Base-by-base conservation (phyloP, 2,888 invertebrate genomes). In the Himalopsyche tibetana region DNA sequence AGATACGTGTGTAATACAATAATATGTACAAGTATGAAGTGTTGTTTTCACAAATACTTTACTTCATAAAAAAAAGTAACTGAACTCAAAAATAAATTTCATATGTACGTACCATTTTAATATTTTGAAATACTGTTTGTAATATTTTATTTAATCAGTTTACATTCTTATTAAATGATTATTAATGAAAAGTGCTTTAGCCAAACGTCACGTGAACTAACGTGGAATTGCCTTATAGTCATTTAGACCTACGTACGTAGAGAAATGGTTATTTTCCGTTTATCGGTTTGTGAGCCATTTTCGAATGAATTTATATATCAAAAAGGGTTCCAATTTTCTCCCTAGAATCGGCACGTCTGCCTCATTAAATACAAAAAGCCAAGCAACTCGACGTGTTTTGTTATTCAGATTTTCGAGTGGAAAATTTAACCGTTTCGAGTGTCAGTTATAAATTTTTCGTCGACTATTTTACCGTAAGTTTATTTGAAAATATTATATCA, bases 281-380 rank as follows among this genome's bases (percentile, higher is more conserved):
- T 74, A 74, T 74, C 36, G 36, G 74, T 74, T 74, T 74, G 74
- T 15, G 74, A 38, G 74, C 36, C 19, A 74, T 74, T 74, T 74
- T 74, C 36, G 5, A 74, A 74, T 74, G 28, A 74, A 74, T 74
- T 74, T 74, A 74, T 74, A 15, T 36, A 36, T 36, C 74, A 36
- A 74, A 74, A 74, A 74, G 74, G 74, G 74, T 74, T 83, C 80
- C 80, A 55, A 82, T 82, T 55, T 45, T 55, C 55, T 55, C 51
- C 45, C 17, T 63, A 45, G 74, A 74, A 74, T 87, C 86, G 80
- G 84, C 86, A 87, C 85, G 87, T 87, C 86, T 84, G 56, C 84
- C 86, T 87, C 85, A 84, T 87, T 87, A 87, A 87, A 86, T 86
- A 86, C 82, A 80, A 80, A 87, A 56, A 28, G 42, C 84, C 82